Evolutionary conservation across 2,113 vertebrate species (phyloP).

Genomic region (Ptyas mucosa): DNA sequence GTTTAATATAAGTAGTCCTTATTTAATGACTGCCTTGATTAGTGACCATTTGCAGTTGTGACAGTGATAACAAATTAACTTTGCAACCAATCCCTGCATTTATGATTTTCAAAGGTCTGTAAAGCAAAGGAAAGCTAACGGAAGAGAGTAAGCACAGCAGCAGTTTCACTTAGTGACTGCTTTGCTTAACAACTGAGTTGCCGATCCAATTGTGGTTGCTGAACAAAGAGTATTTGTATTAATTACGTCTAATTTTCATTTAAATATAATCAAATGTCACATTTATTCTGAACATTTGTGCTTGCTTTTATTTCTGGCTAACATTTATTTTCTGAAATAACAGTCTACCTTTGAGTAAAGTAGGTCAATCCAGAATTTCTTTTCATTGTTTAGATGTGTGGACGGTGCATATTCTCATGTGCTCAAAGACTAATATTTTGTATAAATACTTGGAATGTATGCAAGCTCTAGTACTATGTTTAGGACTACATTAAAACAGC

Average conservation of each 20-base stretch:
- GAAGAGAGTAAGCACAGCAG: background rate
- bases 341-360: background rate
- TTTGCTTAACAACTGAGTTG: background rate
- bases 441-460: background rate
- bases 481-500: background rate
- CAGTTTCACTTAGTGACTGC: background rate
- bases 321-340: background rate
- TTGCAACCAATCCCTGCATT: background rate
- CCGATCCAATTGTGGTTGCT: background rate
- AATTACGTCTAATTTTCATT: background rate
- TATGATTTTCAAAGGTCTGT: background rate
- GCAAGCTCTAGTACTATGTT: background rate
- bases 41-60: background rate
- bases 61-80: background rate
- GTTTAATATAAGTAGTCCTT: background rate
- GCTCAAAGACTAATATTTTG: background rate
- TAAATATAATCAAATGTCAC: background rate
- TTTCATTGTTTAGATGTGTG: background rate
- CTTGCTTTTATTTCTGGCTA: background rate
- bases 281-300: background rate
- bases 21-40: background rate
- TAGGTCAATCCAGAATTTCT: background rate
- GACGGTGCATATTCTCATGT: background rate
- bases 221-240: background rate
- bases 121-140: background rate